phyloP scores from a whole-genome alignment of 2,113 vertebrate genomes.

The Lutjanus erythropterus region DNA sequence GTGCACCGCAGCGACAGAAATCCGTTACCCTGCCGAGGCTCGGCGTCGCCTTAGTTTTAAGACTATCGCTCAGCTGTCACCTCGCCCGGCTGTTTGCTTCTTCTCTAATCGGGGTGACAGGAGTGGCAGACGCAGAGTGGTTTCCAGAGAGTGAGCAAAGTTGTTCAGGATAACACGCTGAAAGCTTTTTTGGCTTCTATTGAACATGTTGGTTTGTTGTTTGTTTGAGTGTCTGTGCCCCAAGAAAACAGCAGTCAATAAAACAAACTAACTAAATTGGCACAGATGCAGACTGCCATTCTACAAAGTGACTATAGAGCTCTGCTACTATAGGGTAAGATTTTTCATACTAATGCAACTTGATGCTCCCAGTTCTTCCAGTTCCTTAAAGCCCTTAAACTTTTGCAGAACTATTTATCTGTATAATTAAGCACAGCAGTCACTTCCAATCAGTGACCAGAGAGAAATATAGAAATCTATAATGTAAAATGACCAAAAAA shows the following conservation, averaged over 20 bases:
- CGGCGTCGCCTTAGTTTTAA: neutral
- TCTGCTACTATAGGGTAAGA: too few species aligned
- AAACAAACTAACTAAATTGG: constrained; percentile 1
- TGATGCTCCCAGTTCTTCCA: neutral
- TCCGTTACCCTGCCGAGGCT: neutral
- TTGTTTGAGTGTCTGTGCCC: constrained; percentile 9
- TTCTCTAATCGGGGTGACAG: constrained; percentile 22
- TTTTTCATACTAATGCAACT: neutral
- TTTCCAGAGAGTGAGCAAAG: constrained; percentile 26
- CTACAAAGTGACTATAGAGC: neutral
- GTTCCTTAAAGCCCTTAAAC: neutral
- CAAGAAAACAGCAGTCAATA: constrained; percentile 36
- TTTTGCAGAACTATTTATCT: too few species aligned
- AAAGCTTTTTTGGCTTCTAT: constrained; percentile 50
- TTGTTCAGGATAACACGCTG: constrained; percentile 14
- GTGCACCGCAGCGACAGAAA: neutral
- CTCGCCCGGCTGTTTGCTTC: constrained; percentile 7
- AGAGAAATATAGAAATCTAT: too few species aligned
- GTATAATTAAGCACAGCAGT: too few species aligned
- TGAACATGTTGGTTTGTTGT: constrained; percentile 13
- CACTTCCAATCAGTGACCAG: too few species aligned
- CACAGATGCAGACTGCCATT: neutral
- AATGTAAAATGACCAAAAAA: too few species aligned
- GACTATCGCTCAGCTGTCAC: constrained; percentile 31
- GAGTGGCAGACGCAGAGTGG: constrained; percentile 18